These are phyloP conservation scores for Typhlichthys subterraneus DNA, from an alignment of 2,797 vertebrate genomes.

Conservation along the genomic window DNA sequence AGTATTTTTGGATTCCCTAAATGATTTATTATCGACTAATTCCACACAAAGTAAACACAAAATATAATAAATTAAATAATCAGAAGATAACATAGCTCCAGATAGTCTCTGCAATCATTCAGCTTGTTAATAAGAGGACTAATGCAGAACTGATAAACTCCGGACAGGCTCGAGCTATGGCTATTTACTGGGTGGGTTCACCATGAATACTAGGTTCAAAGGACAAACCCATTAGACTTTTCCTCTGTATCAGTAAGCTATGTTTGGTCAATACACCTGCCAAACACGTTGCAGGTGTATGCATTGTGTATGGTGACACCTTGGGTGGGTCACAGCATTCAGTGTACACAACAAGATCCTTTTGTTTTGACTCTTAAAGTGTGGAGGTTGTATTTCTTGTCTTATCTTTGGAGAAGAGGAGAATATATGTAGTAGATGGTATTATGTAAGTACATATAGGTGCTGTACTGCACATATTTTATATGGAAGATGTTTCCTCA, in stretches of 20 bases:
- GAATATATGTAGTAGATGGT: slow-evolving; percentile 3
- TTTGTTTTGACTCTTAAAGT: slow-evolving; percentile 48
- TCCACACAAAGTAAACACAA: slow-evolving; percentile 21
- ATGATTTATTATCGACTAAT: slow-evolving; percentile 40
- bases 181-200: slow-evolving; percentile 24
- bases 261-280: slow-evolving; percentile 40
- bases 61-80: too few species aligned
- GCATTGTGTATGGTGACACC: slow-evolving; percentile 26
- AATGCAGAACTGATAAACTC: slow-evolving; percentile 19
- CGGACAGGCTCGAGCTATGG: not conserved
- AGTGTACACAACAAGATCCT: slow-evolving; percentile 37
- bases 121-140: slow-evolving; percentile 16
- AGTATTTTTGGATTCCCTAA: too few species aligned
- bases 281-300: slow-evolving; percentile 19
- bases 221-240: slow-evolving; percentile 48
- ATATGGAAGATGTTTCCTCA: slow-evolving; percentile 51
- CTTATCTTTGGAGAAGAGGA: slow-evolving; percentile 45
- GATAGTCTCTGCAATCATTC: slow-evolving; percentile 36
- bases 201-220: slow-evolving; percentile 39
- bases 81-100: slow-evolving; percentile 4
- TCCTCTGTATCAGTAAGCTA: slow-evolving; percentile 39
- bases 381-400: slow-evolving; percentile 18
- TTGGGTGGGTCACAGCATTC: slow-evolving; percentile 15
- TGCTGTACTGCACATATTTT: slow-evolving; percentile 15
- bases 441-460: not conserved